Conservation (phyloP, 1,140 invertebrate species). For the Apis cerana region DNA sequence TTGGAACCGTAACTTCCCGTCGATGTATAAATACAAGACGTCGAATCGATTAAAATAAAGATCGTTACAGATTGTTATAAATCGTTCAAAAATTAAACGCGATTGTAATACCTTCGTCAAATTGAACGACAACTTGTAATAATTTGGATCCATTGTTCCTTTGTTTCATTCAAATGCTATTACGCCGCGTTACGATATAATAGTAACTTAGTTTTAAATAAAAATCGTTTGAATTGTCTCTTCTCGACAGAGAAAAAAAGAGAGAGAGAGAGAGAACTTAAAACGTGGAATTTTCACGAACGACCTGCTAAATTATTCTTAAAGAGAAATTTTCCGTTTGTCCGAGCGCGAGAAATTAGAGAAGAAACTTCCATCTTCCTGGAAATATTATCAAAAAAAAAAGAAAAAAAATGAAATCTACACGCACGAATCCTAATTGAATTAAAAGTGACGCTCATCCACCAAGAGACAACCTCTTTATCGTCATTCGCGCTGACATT, state of each 20-base stretch:
- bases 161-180: too few species aligned
- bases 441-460: background rate
- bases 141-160: too few species aligned
- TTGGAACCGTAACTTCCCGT: background rate
- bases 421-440: conserved; percentile 1
- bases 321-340: background rate
- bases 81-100: too few species aligned
- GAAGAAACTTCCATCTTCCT: background rate
- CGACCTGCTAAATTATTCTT: background rate
- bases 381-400: background rate
- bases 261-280: background rate
- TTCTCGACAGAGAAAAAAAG: too few species aligned
- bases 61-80: too few species aligned
- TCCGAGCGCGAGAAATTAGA: background rate
- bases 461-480: background rate
- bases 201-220: too few species aligned
- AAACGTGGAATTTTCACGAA: background rate
- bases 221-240: too few species aligned
- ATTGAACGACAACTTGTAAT: too few species aligned
- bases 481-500: conserved; percentile 21
- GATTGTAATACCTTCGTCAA: too few species aligned
- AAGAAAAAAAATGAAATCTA: conserved; percentile 4
- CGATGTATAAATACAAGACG: background rate
- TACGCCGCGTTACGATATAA: too few species aligned
- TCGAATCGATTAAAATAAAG: too few species aligned